Conservation (phyloP, 2,113 vertebrate species). For the Taurulus bubalis region DNA sequence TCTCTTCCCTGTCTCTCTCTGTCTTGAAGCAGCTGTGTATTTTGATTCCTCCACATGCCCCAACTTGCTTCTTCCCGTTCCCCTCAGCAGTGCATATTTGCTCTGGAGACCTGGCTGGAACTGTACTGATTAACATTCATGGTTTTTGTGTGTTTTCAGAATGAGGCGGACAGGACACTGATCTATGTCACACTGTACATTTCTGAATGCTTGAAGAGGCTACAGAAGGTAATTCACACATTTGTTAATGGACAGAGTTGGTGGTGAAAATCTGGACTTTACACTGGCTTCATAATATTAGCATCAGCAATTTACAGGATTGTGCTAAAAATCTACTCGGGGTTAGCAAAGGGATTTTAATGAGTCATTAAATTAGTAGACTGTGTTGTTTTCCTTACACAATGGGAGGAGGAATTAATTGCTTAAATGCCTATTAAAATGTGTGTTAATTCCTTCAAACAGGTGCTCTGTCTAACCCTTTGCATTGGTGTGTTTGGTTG, state of each 20-base stretch:
- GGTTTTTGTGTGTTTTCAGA: conserved; percentile 81
- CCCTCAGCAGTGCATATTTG: conserved; percentile 41
- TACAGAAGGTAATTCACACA: conserved; percentile 90
- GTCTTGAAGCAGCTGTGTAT: conserved; percentile 17
- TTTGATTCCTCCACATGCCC: conserved; percentile 59
- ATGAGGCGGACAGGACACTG: conserved; percentile 96
- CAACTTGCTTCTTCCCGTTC: conserved; percentile 49
- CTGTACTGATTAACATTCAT: background rate
- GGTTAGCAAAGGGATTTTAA: background rate
- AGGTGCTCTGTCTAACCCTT: background rate
- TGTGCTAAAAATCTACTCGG: background rate
- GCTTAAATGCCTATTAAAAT: conserved; percentile 4
- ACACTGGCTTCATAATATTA: background rate
- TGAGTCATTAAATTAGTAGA: background rate
- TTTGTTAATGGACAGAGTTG: background rate
- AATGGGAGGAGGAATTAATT: background rate
- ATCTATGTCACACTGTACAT: conserved; percentile 99
- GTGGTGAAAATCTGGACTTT: background rate
- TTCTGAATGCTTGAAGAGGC: conserved; percentile 97
- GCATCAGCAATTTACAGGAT: background rate
- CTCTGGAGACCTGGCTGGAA: background rate
- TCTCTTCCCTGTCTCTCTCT: background rate
- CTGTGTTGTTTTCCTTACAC: background rate
- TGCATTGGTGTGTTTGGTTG: conserved; percentile 17
- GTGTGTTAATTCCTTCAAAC: background rate